Base-by-base conservation (phyloP, 2,797 vertebrate genomes). In the Epinephelus awoara region DNA sequence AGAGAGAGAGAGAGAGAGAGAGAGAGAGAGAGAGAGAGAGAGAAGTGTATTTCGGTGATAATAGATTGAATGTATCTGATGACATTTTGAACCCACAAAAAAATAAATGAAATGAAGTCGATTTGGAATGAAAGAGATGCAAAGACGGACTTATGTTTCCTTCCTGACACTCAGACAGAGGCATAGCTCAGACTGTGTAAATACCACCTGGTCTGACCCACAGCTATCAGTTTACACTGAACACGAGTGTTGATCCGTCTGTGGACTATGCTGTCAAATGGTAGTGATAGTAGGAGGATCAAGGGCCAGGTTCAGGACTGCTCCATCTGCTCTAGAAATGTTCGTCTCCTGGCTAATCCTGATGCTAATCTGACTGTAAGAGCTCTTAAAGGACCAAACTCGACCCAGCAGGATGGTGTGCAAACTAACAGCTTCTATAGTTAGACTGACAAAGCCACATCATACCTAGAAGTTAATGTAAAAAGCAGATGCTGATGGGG, bases 241-340 rank as follows among this genome's bases (percentile, higher is more conserved):
- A 64, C 38, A 11, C 54, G 61, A n/a, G 57, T 34, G 34, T 27
- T 63, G 29, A 83, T 76, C 65, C 61, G 49, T 61, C 38, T 38
- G 25, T 56, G 61, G 34, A 17, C 34, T 50, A 13, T 61, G 67
- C 42, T 19, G 59, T 62, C 14, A 56, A 51, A 29, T 9, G 68
- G 42, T 10, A 67, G 65, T 13, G 17, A 19, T 65, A 14, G 65
- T 71, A 71, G 27, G 66, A 62, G 64, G 67, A 66, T 71, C 68
- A 70, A n/a, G 27, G 10, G 42, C 47, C 55, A 58, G 77, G 4
- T 64, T 65, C 55, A 61, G 38, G 34, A 56, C 62, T 18, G 27
- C 68, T 76, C 88, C 90, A 90, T 89, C 86, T 92, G 90, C 21
- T 76, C 75, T 77, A 57, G 23, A 70, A 5, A 54, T 65, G 68